Base-by-base conservation (phyloP, 2,113 vertebrate genomes). In the Xiphophorus couchianus region DNA sequence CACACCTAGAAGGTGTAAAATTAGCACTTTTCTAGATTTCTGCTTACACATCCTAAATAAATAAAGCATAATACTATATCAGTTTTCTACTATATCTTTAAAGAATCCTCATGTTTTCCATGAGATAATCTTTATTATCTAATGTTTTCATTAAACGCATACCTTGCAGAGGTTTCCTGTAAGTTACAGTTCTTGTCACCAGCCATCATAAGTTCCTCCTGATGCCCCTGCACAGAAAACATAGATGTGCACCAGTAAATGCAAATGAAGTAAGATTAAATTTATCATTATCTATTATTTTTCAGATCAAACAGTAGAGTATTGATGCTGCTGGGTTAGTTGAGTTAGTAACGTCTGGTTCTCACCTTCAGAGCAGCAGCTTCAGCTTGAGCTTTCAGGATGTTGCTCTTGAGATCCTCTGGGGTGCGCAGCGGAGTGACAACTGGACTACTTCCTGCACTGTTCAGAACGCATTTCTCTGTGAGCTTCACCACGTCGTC, bases 341-440 rank as follows among this genome's bases (percentile, higher is more conserved):
- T 25, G 51, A 58, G 25, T 62, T 30, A 7, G 13, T 37, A 31
- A 31, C 0, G 8, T 58, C 51, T 58, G 22, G 22, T 44, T 0
- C 29, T 54, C 54, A 98, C 97, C 96, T 96, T 97, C 64, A 96
- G 86, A 0, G 92, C 93, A 48, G 95, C 95, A 62, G 95, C 96
- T 87, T 98, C 96, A 1, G 88, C 95, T 80, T 97, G 96, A 48
- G 97, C 97, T 85, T 99, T 98, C 66, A 98, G 91, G 91, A 98
- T 96, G 90, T 98, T 99, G 87, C 97, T 99, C 89, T 99, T 99
- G 78, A 97, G 93, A 81, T 97, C 96, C 67, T 95, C 94, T 62
- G 96, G 94, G 74, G 93, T 82, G 84, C 92, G 93, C 4, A 90
- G 54, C 0, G 93, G 89, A 80, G 92, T 85, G 65, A 85, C 0